These are phyloP conservation scores for Brenthis ino DNA, from an alignment of 2,888 invertebrate species.

Conservation along the genomic window DNA sequence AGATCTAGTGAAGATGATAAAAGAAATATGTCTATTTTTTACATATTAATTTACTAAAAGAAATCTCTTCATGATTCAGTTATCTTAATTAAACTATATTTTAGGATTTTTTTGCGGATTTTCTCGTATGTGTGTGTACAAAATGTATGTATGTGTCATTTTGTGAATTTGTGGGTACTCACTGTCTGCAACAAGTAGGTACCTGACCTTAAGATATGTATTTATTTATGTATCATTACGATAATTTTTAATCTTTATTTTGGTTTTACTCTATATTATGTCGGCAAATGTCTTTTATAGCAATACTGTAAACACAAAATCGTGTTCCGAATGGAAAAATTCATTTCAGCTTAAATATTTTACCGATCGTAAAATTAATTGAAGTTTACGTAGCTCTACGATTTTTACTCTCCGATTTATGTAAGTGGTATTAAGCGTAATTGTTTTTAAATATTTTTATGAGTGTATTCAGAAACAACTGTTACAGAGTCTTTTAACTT, in stretches of 20 bases:
- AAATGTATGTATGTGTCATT: too few relatives aligned
- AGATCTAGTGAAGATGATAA: conserved; percentile 2
- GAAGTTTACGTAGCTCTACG: conserved; percentile 9
- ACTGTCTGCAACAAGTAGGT: too few relatives aligned
- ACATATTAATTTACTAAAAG: neutral
- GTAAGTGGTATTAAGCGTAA: conserved; percentile 8
- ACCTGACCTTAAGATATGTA: too few relatives aligned
- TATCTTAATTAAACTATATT: too few relatives aligned
- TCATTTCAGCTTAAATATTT: conserved; percentile 15
- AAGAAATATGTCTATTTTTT: conserved; percentile 7
- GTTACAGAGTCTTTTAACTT: too few relatives aligned
- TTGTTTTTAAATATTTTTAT: conserved; percentile 5
- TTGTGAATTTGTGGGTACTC: too few relatives aligned
- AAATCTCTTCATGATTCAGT: too few relatives aligned
- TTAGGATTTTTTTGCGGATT: too few relatives aligned
- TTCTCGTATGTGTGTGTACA: too few relatives aligned
- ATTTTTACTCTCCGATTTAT: conserved; percentile 11
- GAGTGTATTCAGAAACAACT: neutral
- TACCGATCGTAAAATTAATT: conserved; percentile 21
- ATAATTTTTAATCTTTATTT: conserved; percentile 6
- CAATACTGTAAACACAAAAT: conserved; percentile 20
- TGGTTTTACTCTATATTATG: conserved; percentile 6
- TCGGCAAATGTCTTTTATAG: conserved; percentile 13
- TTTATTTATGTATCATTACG: too few relatives aligned
- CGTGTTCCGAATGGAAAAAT: conserved; percentile 13